Base-by-base conservation (phyloP, 2,113 vertebrate species). In the Corythornis madagascariensis region DNA sequence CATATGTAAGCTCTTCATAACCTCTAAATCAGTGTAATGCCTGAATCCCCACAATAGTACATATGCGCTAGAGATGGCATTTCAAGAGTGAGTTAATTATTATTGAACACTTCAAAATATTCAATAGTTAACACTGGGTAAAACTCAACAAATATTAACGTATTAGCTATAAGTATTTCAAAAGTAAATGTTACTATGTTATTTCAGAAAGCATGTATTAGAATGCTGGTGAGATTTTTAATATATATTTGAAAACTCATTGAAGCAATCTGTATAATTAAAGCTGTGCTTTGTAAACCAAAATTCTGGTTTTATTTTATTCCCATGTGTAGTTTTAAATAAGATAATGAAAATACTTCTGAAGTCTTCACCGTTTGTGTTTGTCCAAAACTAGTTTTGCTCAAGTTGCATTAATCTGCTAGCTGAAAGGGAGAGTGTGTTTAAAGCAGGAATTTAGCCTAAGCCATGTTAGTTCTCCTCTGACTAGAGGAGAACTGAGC, bases 251-350 rank as follows among this genome's bases (percentile, higher is more conserved):
- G 82, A 50, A 87, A 89, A 53, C 50, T 79, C 48, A 43, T 91
- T 79, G 81, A 94, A 84, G 60, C 71, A 67, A 40, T 83, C 65
- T 86, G 25, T 86, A 61, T 86, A 86, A 95, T 89, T 92, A 97
- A 96, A 96, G 64, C 53, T 94, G 48, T 91, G 47, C 92, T 94
- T 96, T 93, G 28, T 91, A 96, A 94, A 81, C 19, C 21, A 20
- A 79, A 60, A 11, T n/a, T 70, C 45, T 82, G 33, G 7, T 64
- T 91, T 70, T 55, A 1, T 85, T 91, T 91, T 79, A 35, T 69
- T 91, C 16, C 38, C 17, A 0, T 55, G 8, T 56, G 13, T 38
- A 81, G 18, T 79, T 91, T 53, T 83, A 55, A 94, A 55, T 16
- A 81, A 19, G 47, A 24, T 29, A 43, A 16, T 61, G 59, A 83